Evolutionary conservation across 2,888 invertebrate genomes (phyloP).

Genomic region (Phyto melanocephala): DNA sequence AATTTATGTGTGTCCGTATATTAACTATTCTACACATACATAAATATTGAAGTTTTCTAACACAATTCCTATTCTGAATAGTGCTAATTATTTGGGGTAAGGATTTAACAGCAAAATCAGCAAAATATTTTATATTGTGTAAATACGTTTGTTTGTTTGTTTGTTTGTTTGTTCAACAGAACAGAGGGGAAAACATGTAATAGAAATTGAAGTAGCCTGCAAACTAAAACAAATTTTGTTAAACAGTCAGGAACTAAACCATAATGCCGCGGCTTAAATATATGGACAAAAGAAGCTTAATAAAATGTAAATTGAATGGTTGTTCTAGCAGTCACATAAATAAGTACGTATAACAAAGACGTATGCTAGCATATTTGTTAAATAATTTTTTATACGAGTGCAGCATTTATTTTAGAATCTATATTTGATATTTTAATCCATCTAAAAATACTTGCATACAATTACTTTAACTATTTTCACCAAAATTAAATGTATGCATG

Average conservation of each 20-base stretch:
- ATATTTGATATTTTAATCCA: too few relatives aligned
- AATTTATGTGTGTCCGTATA: not conserved
- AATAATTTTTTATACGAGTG: not conserved
- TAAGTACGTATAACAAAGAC: not conserved
- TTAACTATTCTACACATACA: not conserved
- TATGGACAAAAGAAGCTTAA: constrained; percentile 41
- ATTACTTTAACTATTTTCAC: too few relatives aligned
- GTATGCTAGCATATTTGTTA: not conserved
- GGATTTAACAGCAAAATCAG: constrained; percentile 64
- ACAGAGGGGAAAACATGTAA: not conserved
- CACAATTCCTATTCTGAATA: constrained; percentile 71
- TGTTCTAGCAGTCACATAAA: constrained; percentile 4
- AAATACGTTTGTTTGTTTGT: too few relatives aligned
- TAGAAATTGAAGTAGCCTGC: constrained; percentile 9
- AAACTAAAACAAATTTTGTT: constrained; percentile 10
- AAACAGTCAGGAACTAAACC: constrained; percentile 10
- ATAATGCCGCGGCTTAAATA: constrained; percentile 38
- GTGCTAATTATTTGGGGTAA: constrained; percentile 76
- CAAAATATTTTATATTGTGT: not conserved
- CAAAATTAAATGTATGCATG: too few relatives aligned
- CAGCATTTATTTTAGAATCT: too few relatives aligned
- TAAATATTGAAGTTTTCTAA: constrained; percentile 37
- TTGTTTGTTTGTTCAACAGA: not conserved
- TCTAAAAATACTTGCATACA: too few relatives aligned
- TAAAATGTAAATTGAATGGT: constrained; percentile 47